Evolutionary conservation across 2,797 vertebrate genomes (phyloP).

Genomic region (Urocyon cinereoargenteus): DNA sequence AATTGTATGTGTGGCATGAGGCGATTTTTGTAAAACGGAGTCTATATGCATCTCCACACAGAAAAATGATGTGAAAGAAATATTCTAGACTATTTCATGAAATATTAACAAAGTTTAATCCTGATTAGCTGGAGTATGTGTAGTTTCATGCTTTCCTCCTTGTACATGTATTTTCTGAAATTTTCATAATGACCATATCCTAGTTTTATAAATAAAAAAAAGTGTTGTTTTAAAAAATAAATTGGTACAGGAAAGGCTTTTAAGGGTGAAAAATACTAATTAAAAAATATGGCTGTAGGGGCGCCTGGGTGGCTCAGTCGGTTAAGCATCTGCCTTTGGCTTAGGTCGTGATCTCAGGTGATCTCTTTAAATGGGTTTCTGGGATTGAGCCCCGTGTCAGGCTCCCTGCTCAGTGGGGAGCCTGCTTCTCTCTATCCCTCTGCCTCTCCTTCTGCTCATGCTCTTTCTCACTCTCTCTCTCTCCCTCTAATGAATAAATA

Average conservation of each 20-base stretch:
- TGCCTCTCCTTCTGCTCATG: neutral
- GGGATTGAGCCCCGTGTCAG: neutral
- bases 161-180: neutral
- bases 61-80: neutral
- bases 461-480: neutral
- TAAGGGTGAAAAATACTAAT: neutral
- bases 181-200: neutral
- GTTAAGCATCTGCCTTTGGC: neutral
- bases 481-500: neutral
- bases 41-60: too few relatives aligned
- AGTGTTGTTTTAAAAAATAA: neutral
- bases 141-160: neutral
- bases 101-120: accelerated
- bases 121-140: neutral
- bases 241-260: neutral
- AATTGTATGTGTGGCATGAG: accelerated
- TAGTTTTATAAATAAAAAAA: neutral
- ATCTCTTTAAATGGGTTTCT: too few relatives aligned
- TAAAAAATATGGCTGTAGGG: neutral
- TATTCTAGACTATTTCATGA: too few relatives aligned
- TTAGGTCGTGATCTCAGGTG: neutral
- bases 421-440: neutral
- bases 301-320: neutral
- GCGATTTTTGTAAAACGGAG: neutral
- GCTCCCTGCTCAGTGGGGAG: neutral